phyloP scores from a whole-genome alignment of 2,113 vertebrate genomes.

The Dromaius novaehollandiae region DNA sequence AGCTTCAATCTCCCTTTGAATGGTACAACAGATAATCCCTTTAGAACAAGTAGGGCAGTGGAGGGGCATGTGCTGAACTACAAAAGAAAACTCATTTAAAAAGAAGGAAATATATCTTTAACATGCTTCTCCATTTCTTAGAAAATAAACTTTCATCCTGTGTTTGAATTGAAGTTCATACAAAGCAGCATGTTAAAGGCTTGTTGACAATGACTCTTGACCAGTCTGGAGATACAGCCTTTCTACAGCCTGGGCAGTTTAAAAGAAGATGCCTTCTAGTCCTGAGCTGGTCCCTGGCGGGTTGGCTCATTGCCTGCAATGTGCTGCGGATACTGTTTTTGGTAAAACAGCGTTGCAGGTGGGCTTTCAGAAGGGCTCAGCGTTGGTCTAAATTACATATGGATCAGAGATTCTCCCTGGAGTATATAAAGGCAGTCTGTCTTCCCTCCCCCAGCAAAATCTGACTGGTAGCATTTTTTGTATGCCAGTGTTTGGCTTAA shows the following conservation, averaged over 20 bases:
- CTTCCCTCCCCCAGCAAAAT: not conserved
- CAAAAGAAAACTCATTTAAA: not conserved
- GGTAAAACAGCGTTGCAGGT: not conserved
- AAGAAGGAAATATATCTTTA: rapidly evolving
- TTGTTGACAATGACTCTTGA: not conserved
- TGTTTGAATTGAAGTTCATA: not conserved
- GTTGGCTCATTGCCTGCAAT: not conserved
- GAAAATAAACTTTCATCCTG: not conserved
- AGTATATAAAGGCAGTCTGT: not conserved
- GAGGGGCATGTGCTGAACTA: not conserved
- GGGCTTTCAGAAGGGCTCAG: not conserved
- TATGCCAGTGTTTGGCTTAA: not conserved
- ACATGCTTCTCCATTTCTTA: not conserved
- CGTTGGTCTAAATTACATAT: not conserved
- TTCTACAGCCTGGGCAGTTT: not conserved
- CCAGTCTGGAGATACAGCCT: not conserved
- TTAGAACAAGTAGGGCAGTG: conserved; percentile 78
- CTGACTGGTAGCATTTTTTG: not conserved
- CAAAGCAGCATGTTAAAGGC: not conserved
- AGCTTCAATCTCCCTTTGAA: conserved; percentile 83
- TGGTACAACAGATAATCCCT: conserved; percentile 81
- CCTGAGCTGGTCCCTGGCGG: not conserved
- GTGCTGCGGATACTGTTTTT: not conserved
- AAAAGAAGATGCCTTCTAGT: not conserved
- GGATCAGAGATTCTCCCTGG: not conserved